Evolutionary conservation across 2,888 invertebrate species (phyloP), one percentile per base, ranked within the genome.

Genomic region (Lycia hirtaria): DNA sequence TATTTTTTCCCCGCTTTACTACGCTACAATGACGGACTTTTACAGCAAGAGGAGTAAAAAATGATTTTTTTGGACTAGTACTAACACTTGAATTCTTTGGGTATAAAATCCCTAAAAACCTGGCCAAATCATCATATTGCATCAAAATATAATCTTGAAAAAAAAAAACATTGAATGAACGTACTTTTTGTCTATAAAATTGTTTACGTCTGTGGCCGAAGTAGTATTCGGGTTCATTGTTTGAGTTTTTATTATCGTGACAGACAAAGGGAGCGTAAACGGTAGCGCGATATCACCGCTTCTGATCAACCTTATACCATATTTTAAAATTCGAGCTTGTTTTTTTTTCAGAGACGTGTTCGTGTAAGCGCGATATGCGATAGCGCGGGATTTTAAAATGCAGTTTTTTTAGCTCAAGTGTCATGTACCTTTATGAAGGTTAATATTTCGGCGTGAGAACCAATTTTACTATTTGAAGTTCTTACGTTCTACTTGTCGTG

Each of bases 201-300:
- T 76, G 78, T 78, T 77, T 82, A 79, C 81, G 83, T 85, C 80
- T 78, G 82, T 83, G 78, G 81, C 83, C 75, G 74, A 76, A 75
- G 19, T 32, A 77, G 74, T 80, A 72, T 82, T 81, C 78, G 73
- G 78, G 69, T 75, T 69, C 76, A 86, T 90, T 91, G 91, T 92
- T 81, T 85, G 87, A 78, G 82, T 85, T 89, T 87, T 89, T 90
- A 87, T 88, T 86, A 85, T 85, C 78, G 78, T 78, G 67, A 67
- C 75, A 81, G 83, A 91, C 92, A 91, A 91, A 87, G 81, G 78
- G 69, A 78, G 87, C 85, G 89, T 91, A 92, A 90, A 86, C 92
- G 92, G 92, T 91, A 91, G 91, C 22, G 35, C 12, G 37, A 43
- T 90, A 92, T 92, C 91, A 88, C 88, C 76, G 75, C 83, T 71